A percentile compares a stretch with the other conserved stretches of the same genome.
Evolutionary conservation across 2,797 vertebrate genomes (phyloP).

Genomic region (Falco berigora): DNA sequence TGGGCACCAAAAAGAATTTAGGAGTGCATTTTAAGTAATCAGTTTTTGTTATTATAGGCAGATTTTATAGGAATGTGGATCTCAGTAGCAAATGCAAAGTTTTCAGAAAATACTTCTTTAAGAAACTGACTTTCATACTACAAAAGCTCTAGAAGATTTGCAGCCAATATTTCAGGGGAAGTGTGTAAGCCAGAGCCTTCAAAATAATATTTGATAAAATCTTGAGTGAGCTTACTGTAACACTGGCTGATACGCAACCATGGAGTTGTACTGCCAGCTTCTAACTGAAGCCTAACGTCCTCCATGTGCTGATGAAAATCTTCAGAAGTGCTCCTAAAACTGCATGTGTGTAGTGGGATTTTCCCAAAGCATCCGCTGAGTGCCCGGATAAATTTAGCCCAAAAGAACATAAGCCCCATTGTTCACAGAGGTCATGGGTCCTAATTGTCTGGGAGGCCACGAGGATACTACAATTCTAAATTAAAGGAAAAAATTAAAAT

Average conservation of each 20-base stretch:
- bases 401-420: neutral
- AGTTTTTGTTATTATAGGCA: too few relatives aligned
- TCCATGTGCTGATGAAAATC: neutral
- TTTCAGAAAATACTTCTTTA: neutral
- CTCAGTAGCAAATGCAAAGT: neutral
- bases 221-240: neutral
- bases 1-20: too few relatives aligned
- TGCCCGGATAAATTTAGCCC: neutral
- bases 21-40: too few relatives aligned
- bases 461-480: neutral
- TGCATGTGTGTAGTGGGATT: neutral
- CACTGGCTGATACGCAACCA: neutral
- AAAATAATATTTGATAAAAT: neutral
- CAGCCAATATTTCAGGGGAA: neutral
- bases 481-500: neutral
- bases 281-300: neutral
- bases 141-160: neutral
- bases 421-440: neutral
- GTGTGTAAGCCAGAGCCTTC: neutral
- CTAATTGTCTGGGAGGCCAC: fast-evolving
- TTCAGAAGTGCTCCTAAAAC: neutral
- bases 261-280: neutral
- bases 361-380: neutral
- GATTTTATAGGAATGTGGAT: too few relatives aligned
- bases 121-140: neutral